A percentile compares a stretch with the other conserved stretches of the same genome.
These are phyloP conservation scores for Nothocercus julius DNA, from an alignment of 2,113 vertebrate genomes.

Conservation along the genomic window DNA sequence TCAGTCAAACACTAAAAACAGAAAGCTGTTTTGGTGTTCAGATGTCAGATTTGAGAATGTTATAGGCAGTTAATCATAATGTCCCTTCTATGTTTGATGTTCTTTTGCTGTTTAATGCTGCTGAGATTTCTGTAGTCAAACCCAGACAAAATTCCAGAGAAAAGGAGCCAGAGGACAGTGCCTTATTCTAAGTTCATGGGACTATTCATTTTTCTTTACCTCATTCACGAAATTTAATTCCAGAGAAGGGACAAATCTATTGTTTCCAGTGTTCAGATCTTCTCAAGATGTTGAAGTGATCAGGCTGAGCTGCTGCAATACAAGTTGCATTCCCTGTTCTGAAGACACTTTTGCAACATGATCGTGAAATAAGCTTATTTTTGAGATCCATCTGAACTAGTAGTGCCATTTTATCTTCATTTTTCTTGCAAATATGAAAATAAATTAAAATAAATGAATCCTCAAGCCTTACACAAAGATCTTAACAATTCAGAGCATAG, in stretches of 20 bases:
- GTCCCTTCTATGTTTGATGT: neutral
- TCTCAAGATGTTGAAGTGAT: rapidly evolving
- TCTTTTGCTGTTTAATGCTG: neutral
- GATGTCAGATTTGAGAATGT: neutral
- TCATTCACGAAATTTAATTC: neutral
- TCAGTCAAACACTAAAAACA: neutral
- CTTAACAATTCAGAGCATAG: too few species aligned
- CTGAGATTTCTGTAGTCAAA: neutral
- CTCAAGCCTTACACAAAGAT: neutral
- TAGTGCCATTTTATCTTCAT: neutral
- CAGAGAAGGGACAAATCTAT: neutral
- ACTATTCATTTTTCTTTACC: neutral
- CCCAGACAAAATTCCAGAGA: neutral
- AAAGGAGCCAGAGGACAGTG: neutral
- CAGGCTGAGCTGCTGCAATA: neutral
- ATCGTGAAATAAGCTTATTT: neutral
- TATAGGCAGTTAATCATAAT: neutral
- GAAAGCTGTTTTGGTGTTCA: neutral
- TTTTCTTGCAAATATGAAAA: neutral
- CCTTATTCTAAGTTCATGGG: neutral
- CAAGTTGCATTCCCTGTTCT: neutral
- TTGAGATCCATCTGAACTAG: neutral
- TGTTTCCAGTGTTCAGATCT: neutral
- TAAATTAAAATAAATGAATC: neutral
- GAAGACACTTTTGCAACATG: neutral